Conservation (phyloP, 1,140 invertebrate genomes). For the Sweltsa coloradensis region DNA sequence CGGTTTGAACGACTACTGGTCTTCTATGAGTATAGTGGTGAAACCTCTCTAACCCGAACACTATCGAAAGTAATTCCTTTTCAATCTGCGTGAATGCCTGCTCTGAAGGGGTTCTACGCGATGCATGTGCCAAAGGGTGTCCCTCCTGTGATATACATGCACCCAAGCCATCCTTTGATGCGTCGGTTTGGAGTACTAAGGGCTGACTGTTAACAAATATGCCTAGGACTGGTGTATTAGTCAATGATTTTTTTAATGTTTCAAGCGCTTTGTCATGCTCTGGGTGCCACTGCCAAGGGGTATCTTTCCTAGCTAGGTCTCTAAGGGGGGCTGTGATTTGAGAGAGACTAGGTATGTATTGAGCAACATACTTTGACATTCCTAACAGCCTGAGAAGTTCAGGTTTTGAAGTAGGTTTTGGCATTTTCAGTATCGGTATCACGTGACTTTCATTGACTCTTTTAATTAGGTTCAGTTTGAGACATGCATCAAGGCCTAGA, state of each 20-base stretch:
- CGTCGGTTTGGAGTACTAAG: constrained; percentile 10
- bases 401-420: not conserved
- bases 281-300: constrained; percentile 16
- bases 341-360: constrained; percentile 24
- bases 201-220: constrained; percentile 18
- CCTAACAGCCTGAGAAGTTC: constrained; percentile 20
- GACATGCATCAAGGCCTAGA: no score
- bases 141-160: constrained; percentile 19
- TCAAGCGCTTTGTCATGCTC: constrained; percentile 17
- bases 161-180: constrained; percentile 14
- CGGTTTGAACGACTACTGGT: constrained; percentile 30
- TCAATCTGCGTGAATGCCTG: constrained; percentile 29
- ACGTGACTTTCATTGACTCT: not conserved
- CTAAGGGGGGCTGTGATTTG: constrained; percentile 18
- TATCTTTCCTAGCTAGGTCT: constrained; percentile 20
- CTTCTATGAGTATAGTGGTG: constrained; percentile 28
- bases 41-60: constrained; percentile 30
- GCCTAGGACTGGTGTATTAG: constrained; percentile 20
- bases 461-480: no score
- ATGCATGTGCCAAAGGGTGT: constrained; percentile 25
- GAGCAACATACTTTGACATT: constrained; percentile 28
- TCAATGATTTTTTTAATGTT: constrained; percentile 19
- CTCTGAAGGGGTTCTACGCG: constrained; percentile 16
- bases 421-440: not conserved
- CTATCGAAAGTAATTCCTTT: constrained; percentile 37